phyloP scores from a whole-genome alignment of 2,113 vertebrate species.

The Psilopsiagon aymara region DNA sequence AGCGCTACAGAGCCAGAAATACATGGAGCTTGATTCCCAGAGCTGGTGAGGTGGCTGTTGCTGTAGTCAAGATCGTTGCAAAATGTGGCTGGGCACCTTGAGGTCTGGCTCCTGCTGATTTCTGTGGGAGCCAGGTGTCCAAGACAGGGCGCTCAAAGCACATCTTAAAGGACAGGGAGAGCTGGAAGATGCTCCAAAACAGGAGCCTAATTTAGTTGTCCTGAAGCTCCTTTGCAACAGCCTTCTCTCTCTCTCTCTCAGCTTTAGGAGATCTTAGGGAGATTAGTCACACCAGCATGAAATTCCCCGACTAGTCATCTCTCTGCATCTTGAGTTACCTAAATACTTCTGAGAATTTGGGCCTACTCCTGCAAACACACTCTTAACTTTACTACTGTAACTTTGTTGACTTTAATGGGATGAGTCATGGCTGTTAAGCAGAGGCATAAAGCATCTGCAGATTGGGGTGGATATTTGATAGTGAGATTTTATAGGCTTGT shows the following conservation, averaged over 20 bases:
- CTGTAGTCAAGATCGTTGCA: neutral
- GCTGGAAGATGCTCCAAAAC: constrained; percentile 8
- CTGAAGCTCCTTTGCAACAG: neutral
- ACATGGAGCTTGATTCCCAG: accelerated
- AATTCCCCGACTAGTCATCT: constrained; percentile 45
- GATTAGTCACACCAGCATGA: constrained; percentile 60
- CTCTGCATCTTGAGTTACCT: constrained; percentile 58
- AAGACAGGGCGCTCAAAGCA: neutral
- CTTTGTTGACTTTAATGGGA: constrained; percentile 60
- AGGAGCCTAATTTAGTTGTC: constrained; percentile 15
- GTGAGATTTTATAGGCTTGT: constrained; percentile 48
- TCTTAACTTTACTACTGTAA: constrained; percentile 67
- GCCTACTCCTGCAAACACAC: constrained; percentile 30
- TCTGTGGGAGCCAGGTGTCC: accelerated
- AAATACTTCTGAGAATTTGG: constrained; percentile 44
- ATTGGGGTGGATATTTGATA: constrained; percentile 51
- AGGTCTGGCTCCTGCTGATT: neutral
- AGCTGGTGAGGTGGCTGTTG: accelerated
- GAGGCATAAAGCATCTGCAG: constrained; percentile 60
- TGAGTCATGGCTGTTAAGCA: constrained; percentile 65
- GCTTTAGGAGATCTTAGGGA: constrained; percentile 27
- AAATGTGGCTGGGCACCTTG: neutral
- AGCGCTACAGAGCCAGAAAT: neutral
- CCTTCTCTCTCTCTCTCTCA: neutral
- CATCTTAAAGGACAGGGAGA: neutral